phyloP scores from a whole-genome alignment of 35 echinoderm and acorn worm genomes.

The Hemicentrotus pulcherrimus region DNA sequence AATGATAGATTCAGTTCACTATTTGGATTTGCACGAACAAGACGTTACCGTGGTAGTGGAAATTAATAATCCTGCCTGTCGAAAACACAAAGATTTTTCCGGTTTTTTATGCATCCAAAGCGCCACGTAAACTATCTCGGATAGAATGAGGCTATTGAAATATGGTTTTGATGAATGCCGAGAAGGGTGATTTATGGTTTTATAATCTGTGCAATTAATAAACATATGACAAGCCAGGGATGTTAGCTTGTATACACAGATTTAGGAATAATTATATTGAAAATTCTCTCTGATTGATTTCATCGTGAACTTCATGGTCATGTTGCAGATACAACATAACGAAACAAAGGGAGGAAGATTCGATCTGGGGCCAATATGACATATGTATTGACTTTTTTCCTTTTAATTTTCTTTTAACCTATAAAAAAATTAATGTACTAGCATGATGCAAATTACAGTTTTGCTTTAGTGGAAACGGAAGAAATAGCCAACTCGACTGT shows the following conservation, averaged over 20 bases:
- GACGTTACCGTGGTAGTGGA: neutral
- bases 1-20: neutral
- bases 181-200: neutral
- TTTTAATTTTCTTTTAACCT: no score
- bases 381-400: no score
- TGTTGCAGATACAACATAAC: no score
- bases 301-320: neutral
- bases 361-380: no score
- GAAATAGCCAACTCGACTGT: no score
- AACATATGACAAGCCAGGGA: neutral
- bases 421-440: no score
- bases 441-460: no score
- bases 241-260: neutral
- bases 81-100: neutral
- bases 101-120: neutral
- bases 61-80: neutral
- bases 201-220: slow-evolving; percentile 14
- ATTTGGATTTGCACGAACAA: neutral
- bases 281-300: neutral
- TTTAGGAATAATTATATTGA: neutral
- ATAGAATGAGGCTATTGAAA: neutral
- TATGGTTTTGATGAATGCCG: neutral
- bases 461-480: no score
- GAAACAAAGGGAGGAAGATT: no score
- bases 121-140: neutral